Base-by-base conservation (phyloP, 1,140 invertebrate genomes). In the Hypothenemus hampei region DNA sequence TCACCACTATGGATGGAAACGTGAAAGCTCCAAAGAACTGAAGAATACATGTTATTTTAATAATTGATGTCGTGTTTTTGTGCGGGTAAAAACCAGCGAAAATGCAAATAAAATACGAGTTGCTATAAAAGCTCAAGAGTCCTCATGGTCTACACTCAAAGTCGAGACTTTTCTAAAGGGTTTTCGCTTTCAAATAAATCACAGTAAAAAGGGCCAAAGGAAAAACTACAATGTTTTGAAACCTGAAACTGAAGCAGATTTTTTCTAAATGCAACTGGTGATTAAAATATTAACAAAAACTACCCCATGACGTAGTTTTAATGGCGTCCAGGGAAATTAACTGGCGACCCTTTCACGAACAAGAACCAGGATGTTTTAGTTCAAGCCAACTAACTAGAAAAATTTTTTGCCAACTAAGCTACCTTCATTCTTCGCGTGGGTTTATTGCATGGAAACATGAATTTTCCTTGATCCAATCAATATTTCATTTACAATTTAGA, bases 261-360 rank as follows among this genome's bases (percentile, higher is more conserved):
- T 11, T 11, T 2, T 13, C 26, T 11, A 8, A 31, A 1, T 11
- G 13, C 13, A 1, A 31, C 26, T 31, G 10, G 10, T 31, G 8
- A 39, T 39, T 39, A 39, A 39, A 39, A 39, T 39, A 39, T 39
- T 15, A 18, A 8, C 36, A 39, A 39, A 39, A 39, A 39, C 13
- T 31, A 8, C 10, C 8, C 36, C 16, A 13, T 37, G 11, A 37
- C 36, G 36, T 13, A 16, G 36, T 8, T 37, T 37, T 37, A 37
- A 37, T 37, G 36, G 19, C n/a, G 36, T 10, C 10, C 3, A 4
- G 36, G n/a, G 18, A 39, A 39, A 39, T 39, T 39, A 39, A 39
- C 36, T 39, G 10, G 3, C 13, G 36, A 39, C n/a, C 6, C 19
- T 39, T 39, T 13, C 26, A 13, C 26, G 10, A 1, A 1, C 26